Evolutionary conservation across 2,888 invertebrate genomes (phyloP), one percentile per base, ranked within the genome.

Genomic region (Actias luna): DNA sequence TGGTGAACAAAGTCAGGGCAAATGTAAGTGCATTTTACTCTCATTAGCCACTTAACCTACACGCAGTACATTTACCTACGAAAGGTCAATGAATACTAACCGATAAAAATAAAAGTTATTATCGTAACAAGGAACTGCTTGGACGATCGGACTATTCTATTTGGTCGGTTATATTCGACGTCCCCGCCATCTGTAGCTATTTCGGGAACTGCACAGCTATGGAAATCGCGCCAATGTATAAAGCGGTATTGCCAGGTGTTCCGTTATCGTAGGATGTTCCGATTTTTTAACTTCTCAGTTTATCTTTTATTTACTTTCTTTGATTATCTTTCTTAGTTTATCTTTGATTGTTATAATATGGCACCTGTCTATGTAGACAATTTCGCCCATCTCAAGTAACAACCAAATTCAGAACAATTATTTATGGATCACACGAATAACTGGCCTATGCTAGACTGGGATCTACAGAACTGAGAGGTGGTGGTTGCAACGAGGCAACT

Each of bases 71-170:
- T 18, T 31, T 27, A n/a, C 58, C 39, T 55, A 55, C 58, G 39
- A 70, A 76, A 80, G 86, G 84, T 86, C 85, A 87, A 85, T 68
- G 88, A 75, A 76, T 82, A 75, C 79, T 70, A 83, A 61, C 75
- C 79, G 63, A 63, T 68, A 22, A 67, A 77, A 70, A 74, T 66
- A 7, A 70, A 68, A 75, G 63, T 62, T 29, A 18, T 22, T 29
- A 60, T 58, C 8, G 61, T 61, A 61, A 60, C 27, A 29, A 27
- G 57, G 22, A 57, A 42, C 5, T 31, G 22, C 36, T 22, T 14
- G 22, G 29, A 7, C 36, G 29, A 16, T 5, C 7, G 58, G 39
- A 42, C 39, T 52, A 64, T 73, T 71, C 16, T 62, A 68, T 65
- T 74, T 65, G 61, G 77, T 65, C 70, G 82, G 76, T 39, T 82